Base-by-base conservation (phyloP, 2,888 invertebrate species). In the Heliconius sara region DNA sequence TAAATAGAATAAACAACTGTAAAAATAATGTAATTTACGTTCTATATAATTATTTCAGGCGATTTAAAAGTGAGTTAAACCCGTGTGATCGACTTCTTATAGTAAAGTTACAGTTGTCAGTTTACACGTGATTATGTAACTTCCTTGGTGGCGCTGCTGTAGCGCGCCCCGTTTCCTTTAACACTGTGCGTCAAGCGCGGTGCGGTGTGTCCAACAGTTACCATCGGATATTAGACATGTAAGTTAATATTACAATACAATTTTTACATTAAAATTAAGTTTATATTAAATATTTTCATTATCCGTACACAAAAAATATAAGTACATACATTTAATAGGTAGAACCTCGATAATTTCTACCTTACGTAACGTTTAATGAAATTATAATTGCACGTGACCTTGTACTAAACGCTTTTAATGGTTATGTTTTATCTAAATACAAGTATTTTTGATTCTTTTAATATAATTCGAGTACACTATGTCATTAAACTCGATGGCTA, bases 371-470 rank as follows among this genome's bases (percentile, higher is more conserved):
- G 81, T 72, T 72, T 91, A 92, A 91, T 91, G 89, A 87, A 92
- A 91, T 93, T 91, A 92, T 90, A 90, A 89, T 91, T 90, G 91
- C 94, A 93, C 93, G 93, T 94, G 95, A 94, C 95, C 94, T 94
- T 95, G 94, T 85, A 86, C 92, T 85, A 91, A 89, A 82, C 80
- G 43, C 39, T 80, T 76, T 79, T 77, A 76, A 78, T 78, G 75
- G 65, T 68, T 30, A 68, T 77, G 70, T 63, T 74, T 43, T 67
- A 67, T 57, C 39, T 73, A 65, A 73, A 76, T 68, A 47, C 30
- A 43, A 9, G 27, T 7, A 22, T 25, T 60, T 74, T 10, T 30
- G 19, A 25, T 27, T 73, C 34, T 10, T 52, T 47, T 27, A 30
- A 47, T n/a, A 43, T n/a, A 68, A 43, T 68, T 68, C 12, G n/a